Base-by-base conservation (phyloP, 1,140 invertebrate genomes). In the Drosophila saltans region DNA sequence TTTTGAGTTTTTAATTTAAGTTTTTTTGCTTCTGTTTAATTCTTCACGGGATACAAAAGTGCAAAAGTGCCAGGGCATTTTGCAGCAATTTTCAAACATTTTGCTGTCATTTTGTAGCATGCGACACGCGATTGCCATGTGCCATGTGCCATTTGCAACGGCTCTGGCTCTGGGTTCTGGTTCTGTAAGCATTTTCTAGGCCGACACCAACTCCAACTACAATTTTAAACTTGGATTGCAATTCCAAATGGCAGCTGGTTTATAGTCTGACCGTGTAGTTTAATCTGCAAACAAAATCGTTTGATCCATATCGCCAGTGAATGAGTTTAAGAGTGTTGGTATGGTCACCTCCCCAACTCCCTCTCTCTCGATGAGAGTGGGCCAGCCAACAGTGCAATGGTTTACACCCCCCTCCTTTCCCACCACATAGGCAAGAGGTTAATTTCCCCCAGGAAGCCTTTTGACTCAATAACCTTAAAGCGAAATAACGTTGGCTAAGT, bases 261-360 rank as follows among this genome's bases (percentile, higher is more conserved):
- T n/a, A 36, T 39, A 28, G 75, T 82, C 79, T 67, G 75, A 72
- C 68, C 76, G 69, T 88, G 76, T 86, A 68, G 80, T 69, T 88
- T 88, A 89, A 86, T 86, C 83, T 83, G 72, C 72, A 86, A 88
- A 83, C 82, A 86, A 85, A 86, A 86, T 86, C 83, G 83, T 86
- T 86, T 86, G 83, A 86, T 86, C 83, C 84, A 86, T 86, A 86
- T 86, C 84, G 68, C 70, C 21, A 56, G 69, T 40, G 68, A 28
- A 56, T 48, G 30, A 64, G 45, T 40, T 36, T 45, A 62, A 63
- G 33, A 16, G 64, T 43, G 40, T 52, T 10, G 45, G 24, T 26
- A 24, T 52, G 45, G 45, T 21, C 16, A 45, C 16, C 40, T 21
- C 48, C 16, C 16, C 16, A 16, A 16, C 16, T 4, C 30, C 56